phyloP scores from a whole-genome alignment of 92 coral and sea anemone genomes.

The Micromussa lordhowensis region DNA sequence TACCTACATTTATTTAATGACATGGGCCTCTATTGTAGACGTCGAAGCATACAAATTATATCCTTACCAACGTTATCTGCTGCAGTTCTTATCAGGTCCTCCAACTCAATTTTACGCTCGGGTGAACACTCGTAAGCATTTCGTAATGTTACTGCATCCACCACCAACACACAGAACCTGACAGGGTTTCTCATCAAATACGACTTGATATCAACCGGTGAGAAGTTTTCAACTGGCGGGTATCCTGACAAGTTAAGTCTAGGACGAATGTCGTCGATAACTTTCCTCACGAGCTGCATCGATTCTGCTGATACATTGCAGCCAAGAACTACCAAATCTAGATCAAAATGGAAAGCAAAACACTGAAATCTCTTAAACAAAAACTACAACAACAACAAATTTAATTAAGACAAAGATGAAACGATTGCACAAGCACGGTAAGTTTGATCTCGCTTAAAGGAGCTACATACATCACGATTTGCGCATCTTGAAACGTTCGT shows the following conservation, averaged over 20 bases:
- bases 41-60: background rate
- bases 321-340: conserved; percentile 20
- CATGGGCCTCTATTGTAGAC: background rate
- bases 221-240: background rate
- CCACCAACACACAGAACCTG: conserved; percentile 12
- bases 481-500: too few relatives aligned
- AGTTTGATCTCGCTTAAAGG: too few relatives aligned
- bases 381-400: too few relatives aligned
- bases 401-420: too few relatives aligned
- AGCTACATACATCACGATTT: too few relatives aligned
- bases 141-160: background rate
- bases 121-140: background rate
- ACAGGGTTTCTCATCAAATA: background rate
- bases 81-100: conserved; percentile 4
- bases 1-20: background rate
- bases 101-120: background rate
- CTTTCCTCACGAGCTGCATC: background rate
- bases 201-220: background rate
- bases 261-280: background rate
- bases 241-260: background rate
- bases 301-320: background rate
- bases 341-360: background rate
- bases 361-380: background rate
- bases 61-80: background rate
- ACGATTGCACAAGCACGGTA: too few relatives aligned